A percentile compares a stretch with the other conserved stretches of the same genome.
These are phyloP conservation scores for Philopotamus ludificatus DNA, from an alignment of 1,140 invertebrate species.

Conservation along the genomic window DNA sequence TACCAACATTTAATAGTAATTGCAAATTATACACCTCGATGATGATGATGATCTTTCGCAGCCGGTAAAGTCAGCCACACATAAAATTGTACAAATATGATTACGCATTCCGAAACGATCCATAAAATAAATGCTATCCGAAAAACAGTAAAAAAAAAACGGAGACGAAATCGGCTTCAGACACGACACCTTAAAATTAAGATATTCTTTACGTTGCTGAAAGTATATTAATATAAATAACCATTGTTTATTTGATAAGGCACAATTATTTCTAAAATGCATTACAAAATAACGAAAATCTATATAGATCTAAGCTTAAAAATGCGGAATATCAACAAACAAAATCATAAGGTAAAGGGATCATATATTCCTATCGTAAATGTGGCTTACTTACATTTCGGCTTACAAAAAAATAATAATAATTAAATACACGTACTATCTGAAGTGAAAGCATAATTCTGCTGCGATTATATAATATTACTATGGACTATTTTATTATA, in stretches of 20 bases:
- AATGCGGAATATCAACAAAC: slow-evolving; percentile 6
- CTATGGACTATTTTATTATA: background rate
- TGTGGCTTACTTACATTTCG: slow-evolving; percentile 20
- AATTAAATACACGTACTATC: background rate
- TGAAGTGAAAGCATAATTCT: background rate
- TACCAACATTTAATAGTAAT: too few species aligned
- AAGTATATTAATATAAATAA: slow-evolving; percentile 7
- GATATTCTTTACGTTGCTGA: slow-evolving; percentile 5
- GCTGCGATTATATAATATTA: background rate
- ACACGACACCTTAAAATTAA: slow-evolving; percentile 10
- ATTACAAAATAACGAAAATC: slow-evolving; percentile 12
- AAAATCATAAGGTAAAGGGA: background rate
- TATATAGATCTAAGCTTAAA: slow-evolving; percentile 1
- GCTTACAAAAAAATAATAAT: slow-evolving; percentile 12
- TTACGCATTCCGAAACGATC: too few species aligned
- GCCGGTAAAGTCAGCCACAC: too few species aligned
- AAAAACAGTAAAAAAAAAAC: too few species aligned
- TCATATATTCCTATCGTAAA: background rate
- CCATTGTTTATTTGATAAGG: slow-evolving; percentile 30
- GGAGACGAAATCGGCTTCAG: too few species aligned
- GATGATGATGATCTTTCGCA: too few species aligned
- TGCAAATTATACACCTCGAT: too few species aligned
- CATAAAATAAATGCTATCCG: too few species aligned
- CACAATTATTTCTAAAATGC: slow-evolving; percentile 32
- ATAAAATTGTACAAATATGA: too few species aligned